Base-by-base conservation (phyloP, 37 sponge, comb jelly and placozoan species). In the Haliclona indistincta region DNA sequence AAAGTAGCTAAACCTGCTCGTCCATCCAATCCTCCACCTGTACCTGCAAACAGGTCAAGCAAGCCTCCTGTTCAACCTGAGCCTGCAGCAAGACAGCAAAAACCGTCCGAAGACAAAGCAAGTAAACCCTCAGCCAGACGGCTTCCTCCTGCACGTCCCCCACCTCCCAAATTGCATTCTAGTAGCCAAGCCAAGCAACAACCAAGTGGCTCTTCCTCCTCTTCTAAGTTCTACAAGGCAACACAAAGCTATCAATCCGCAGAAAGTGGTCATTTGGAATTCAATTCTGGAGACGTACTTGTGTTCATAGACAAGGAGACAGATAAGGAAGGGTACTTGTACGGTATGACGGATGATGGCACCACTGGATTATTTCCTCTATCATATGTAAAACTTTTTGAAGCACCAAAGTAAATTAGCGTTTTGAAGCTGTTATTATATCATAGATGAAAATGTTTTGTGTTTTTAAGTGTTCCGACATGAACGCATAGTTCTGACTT, bases 271-370 rank as follows among this genome's bases (percentile, higher is more conserved):
- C 81, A 91, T 29, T 65, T 91, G 34, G 78, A 52, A 33, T 70
- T 91, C 32, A 60, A 41, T 20, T 37, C 28, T 11, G 91, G 91
- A 10, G 91, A 91, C 42, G 39, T 76, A n/a, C 26, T 91, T 2
- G 58, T 83, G 0, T 55, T 73, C 20, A 64, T 91, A 2, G 86
- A 82, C 3, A 63, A 56, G 22, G 66, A 42, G 8, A 26, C 76
- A 10, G 69, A 60, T 56, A 60, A 43, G 20, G 25, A 53, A 33
- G 80, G 80, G 0, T 68, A 68, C 36, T 64, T 63, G 25, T 86
- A 74, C 52, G 92, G 92, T 4, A 91, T 86, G 92, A 42, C 82
- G 26, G 92, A 91, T 37, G 70, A 86, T 78, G 87, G 87, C 0
- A 68, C 69, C 10, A 91, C 87, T 58, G 92, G 87, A 36, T 34